phyloP scores from a whole-genome alignment of 64 coral and sea anemone genomes.

The Dendrophyllia cribrosa region DNA sequence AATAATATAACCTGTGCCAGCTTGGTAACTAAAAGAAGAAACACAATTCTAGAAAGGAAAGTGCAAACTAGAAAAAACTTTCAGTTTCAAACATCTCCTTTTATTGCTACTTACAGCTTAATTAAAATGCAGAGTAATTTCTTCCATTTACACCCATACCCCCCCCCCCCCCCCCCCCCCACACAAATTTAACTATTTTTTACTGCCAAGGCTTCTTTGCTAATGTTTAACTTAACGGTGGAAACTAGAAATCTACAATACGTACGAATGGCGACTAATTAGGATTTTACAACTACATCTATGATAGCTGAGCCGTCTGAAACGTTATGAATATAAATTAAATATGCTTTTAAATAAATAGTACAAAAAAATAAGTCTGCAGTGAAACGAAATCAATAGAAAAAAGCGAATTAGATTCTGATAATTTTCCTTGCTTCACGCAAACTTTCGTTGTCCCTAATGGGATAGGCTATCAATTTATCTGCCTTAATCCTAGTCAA shows the following conservation, averaged over 20 bases:
- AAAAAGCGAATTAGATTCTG: neutral
- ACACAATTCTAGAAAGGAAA: too few relatives aligned
- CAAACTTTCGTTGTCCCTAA: neutral
- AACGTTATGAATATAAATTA: conserved; percentile 5
- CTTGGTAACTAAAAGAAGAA: too few relatives aligned
- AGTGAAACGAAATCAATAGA: neutral
- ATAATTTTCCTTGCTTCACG: neutral
- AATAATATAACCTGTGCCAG: too few relatives aligned
- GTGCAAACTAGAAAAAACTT: neutral
- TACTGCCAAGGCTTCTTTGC: neutral
- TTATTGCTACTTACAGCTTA: neutral
- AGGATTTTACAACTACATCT: neutral
- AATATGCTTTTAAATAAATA: neutral
- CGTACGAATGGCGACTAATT: neutral
- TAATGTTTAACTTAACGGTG: too few relatives aligned
- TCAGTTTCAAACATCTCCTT: neutral
- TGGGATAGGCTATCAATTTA: neutral
- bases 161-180: neutral
- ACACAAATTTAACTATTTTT: neutral
- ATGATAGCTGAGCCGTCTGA: neutral
- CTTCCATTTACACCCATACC: neutral
- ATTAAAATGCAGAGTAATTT: neutral
- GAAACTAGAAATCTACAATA: neutral
- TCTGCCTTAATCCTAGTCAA: neutral
- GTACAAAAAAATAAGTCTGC: neutral